A percentile compares a stretch with the other conserved stretches of the same genome.
phyloP scores from a whole-genome alignment of 1,140 invertebrate genomes.

The Leptinotarsa texana region DNA sequence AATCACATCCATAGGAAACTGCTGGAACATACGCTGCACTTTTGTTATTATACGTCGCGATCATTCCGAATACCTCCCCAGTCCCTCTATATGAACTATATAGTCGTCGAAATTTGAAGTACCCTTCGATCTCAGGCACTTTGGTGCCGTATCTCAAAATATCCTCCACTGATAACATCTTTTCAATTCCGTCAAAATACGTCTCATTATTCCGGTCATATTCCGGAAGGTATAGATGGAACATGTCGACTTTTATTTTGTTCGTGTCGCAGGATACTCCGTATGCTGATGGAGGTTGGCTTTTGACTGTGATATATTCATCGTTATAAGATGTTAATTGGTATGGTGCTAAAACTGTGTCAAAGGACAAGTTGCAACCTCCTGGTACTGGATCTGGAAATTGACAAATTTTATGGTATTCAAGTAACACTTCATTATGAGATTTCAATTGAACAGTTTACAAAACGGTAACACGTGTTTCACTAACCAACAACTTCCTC shows the following conservation, averaged over 20 bases:
- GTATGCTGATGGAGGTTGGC: constrained; percentile 60
- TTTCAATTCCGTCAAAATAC: constrained; percentile 67
- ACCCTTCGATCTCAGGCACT: constrained; percentile 54
- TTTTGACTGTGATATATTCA: constrained; percentile 63
- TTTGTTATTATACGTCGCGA: constrained; percentile 59
- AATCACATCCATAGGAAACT: constrained; percentile 68
- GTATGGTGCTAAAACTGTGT: constrained; percentile 68
- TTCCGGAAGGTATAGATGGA: constrained; percentile 66
- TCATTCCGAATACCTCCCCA: constrained; percentile 65
- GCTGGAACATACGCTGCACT: constrained; percentile 69
- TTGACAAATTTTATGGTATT: no score
- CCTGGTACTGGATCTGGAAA: constrained; percentile 74
- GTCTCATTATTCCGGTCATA: constrained; percentile 60
- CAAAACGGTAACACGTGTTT: no score
- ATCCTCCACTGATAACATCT: constrained; percentile 65
- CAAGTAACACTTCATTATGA: no score
- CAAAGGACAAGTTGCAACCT: constrained; percentile 75
- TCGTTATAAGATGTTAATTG: constrained; percentile 59
- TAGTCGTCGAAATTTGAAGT: constrained; percentile 34
- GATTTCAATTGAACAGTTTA: no score
- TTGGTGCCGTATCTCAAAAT: constrained; percentile 61
- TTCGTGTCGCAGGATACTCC: constrained; percentile 51
- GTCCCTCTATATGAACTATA: constrained; percentile 68
- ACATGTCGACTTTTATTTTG: constrained; percentile 62
- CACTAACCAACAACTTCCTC: no score